Base-by-base conservation (phyloP, 2,888 invertebrate species). In the Lithophane ornitopus region DNA sequence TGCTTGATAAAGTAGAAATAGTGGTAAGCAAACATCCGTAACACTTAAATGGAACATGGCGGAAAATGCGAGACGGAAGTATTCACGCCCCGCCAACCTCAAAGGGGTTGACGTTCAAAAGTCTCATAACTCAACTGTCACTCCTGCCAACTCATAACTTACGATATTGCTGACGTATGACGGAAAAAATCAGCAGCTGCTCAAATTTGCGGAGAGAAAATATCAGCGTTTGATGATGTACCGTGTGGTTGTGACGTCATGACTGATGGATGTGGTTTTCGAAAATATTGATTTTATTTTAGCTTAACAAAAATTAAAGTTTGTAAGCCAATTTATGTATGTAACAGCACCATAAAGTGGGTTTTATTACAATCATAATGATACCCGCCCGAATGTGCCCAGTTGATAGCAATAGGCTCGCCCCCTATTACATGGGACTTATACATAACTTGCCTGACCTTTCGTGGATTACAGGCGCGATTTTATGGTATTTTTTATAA, bases 91-190 rank as follows among this genome's bases (percentile, higher is more conserved):
- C 63, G n/a, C 67, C 70, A 68, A 26, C 58, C 75, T 71, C 76
- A 77, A 79, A 85, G 70, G 68, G 61, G 66, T 66, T 66, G 62
- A 63, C 49, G 67, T 58, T 81, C 70, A 77, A 81, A 87, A 76
- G 63, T 66, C 70, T 85, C 81, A 85, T 85, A 87, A 76, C 74
- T 84, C 75, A 79, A n/a, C 71, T 82, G 79, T 87, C 82, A 75
- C 28, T 74, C 54, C 49, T 69, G 72, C 66, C 52, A 67, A 56
- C 69, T 84, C 67, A 70, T 81, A 78, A 75, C 73, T 76, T 76
- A 73, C 67, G 82, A 87, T 84, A 79, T 74, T 72, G 63, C 85
- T 69, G 80, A 70, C 76, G 58, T 65, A 34, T 59, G 65, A 59
- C 34, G 39, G 61, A 69, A 82, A 82, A 76, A 85, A 81, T 77